Conservation (phyloP, 1,140 invertebrate genomes). For the Stegodyphus mimosarum region DNA sequence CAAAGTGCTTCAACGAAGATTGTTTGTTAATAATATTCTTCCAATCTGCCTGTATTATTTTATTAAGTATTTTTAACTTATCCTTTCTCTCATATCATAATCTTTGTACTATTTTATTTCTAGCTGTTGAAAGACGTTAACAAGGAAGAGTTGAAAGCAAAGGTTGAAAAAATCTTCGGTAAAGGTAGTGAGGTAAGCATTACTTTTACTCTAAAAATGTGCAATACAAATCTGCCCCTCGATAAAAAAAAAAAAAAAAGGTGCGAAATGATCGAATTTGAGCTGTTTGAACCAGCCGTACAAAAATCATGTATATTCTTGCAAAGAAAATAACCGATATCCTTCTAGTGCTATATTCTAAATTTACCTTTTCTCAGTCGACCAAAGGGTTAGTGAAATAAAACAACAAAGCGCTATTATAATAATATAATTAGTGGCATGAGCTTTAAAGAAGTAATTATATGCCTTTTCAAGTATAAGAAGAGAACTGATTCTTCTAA, state of each 20-base stretch:
- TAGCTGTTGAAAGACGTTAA: conserved; percentile 32
- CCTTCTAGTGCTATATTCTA: background rate
- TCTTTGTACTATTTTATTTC: background rate
- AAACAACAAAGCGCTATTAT: background rate
- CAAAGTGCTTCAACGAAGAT: background rate
- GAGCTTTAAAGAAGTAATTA: too few species aligned
- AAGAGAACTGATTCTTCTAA: too few species aligned
- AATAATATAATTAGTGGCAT: too few species aligned
- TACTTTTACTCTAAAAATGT: background rate
- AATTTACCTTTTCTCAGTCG: background rate
- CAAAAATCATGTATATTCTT: background rate
- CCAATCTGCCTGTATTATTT: too few species aligned
- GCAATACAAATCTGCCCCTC: background rate
- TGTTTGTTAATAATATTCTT: too few species aligned
- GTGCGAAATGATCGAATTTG: background rate
- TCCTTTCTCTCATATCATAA: background rate
- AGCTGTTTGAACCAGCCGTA: background rate
- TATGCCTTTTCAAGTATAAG: too few species aligned
- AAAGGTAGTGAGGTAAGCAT: conserved; percentile 49
- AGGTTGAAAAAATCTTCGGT: conserved; percentile 49
- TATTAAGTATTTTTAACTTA: background rate
- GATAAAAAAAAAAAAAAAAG: background rate
- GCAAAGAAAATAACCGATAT: too few species aligned
- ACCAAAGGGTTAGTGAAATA: background rate
- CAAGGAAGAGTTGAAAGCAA: conserved; percentile 54